A percentile compares a stretch with the other conserved stretches of the same genome.
Evolutionary conservation across 2,113 vertebrate genomes (phyloP).

Genomic region (Balaenoptera acutorostrata): DNA sequence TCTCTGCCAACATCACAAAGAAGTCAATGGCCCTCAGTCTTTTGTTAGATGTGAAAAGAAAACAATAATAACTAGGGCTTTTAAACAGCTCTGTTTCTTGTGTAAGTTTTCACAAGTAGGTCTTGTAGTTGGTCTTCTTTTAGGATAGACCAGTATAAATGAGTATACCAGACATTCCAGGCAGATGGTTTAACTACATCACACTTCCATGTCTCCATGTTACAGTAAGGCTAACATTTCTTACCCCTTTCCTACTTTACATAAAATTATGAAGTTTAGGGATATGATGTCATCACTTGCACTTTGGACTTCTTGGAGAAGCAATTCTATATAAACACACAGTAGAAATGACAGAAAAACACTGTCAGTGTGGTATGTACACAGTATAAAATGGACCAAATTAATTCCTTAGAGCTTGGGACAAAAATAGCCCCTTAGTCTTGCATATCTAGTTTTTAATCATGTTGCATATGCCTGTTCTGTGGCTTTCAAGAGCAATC

Average conservation of each 20-base stretch:
- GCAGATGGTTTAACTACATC: neutral
- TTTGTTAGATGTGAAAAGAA: neutral
- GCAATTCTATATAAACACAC: neutral
- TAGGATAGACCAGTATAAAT: neutral
- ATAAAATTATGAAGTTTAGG: conserved; percentile 14
- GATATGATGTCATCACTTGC: neutral
- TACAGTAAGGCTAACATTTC: neutral
- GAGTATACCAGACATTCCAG: neutral
- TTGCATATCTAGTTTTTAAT: neutral
- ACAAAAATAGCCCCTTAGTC: conserved; percentile 22
- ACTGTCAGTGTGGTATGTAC: conserved; percentile 44
- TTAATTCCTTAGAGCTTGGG: neutral
- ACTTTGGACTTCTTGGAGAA: neutral
- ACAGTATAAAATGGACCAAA: conserved; percentile 37
- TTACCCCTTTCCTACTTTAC: neutral
- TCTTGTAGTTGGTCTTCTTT: neutral
- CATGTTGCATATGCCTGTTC: neutral
- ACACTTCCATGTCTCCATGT: neutral
- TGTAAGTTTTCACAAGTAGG: neutral
- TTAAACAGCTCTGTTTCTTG: neutral
- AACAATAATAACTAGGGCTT: neutral
- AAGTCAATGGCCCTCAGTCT: neutral
- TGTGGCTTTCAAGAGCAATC: neutral
- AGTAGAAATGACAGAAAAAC: conserved; percentile 20
- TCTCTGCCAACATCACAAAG: neutral